Conservation (phyloP, 2,888 invertebrate genomes). For the Pseudococcus longispinus region DNA sequence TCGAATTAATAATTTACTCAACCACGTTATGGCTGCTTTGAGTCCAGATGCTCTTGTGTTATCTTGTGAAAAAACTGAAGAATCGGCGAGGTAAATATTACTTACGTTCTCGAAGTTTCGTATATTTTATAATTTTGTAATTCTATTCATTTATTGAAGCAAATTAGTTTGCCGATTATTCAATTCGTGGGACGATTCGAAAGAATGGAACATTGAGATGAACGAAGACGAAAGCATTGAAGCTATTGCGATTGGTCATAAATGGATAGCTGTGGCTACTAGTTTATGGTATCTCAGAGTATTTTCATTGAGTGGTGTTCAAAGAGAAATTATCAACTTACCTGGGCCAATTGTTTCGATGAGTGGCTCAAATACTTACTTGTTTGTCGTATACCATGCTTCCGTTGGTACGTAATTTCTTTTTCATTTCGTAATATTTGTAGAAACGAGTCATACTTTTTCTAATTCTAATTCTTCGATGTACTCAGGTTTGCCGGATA, state of each 20-base stretch:
- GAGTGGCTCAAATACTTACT: constrained; percentile 69
- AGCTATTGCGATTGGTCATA: constrained; percentile 72
- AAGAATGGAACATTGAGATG: constrained; percentile 85
- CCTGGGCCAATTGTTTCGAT: constrained; percentile 78
- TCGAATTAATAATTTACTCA: constrained; percentile 83
- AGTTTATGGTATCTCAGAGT: constrained; percentile 78
- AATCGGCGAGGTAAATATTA: constrained; percentile 69
- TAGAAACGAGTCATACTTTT: background rate
- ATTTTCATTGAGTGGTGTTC: constrained; percentile 85
- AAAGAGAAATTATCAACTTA: constrained; percentile 77
- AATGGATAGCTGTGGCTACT: constrained; percentile 82
- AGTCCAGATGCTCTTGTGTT: constrained; percentile 81
- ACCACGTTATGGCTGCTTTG: constrained; percentile 87
- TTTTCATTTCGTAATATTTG: background rate
- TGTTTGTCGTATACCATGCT: constrained; percentile 74
- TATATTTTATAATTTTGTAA: background rate
- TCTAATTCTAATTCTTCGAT: constrained; percentile 49
- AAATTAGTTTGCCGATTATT: constrained; percentile 79
- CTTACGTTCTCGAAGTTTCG: background rate
- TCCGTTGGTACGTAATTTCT: constrained; percentile 64
- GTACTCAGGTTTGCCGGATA: constrained; percentile 62
- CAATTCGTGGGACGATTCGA: constrained; percentile 66
- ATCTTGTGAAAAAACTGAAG: constrained; percentile 69
- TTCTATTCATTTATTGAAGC: constrained; percentile 64
- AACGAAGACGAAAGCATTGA: constrained; percentile 80